These are phyloP conservation scores for Danio aesculapii DNA, from an alignment of 2,797 vertebrate genomes.

Conservation along the genomic window DNA sequence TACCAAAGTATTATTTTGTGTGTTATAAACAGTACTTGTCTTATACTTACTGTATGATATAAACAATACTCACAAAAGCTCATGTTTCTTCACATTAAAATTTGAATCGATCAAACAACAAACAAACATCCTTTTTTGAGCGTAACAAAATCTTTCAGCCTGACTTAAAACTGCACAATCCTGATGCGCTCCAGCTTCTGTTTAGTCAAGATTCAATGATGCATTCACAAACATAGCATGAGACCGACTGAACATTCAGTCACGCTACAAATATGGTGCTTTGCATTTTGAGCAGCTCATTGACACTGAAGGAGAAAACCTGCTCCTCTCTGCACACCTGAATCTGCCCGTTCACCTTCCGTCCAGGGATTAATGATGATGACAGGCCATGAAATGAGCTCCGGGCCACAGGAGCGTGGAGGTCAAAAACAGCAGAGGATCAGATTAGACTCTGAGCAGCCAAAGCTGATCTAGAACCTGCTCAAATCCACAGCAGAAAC, in stretches of 20 bases:
- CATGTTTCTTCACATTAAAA: no score
- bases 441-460: slow-evolving; percentile 26
- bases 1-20: no score
- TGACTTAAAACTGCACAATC: not conserved
- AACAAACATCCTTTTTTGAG: no score
- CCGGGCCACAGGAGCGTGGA: slow-evolving; percentile 32
- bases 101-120: no score
- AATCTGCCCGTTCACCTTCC: slow-evolving; percentile 37
- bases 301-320: not conserved
- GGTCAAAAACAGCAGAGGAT: slow-evolving; percentile 36
- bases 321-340: not conserved
- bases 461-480: slow-evolving; percentile 14
- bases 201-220: not conserved
- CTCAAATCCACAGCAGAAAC: slow-evolving; percentile 7
- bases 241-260: not conserved
- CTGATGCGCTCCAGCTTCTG: not conserved
- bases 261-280: not conserved
- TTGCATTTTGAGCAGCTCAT: slow-evolving; percentile 12
- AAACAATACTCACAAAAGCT: no score
- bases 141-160: not conserved
- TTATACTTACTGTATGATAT: no score
- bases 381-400: slow-evolving; percentile 48
- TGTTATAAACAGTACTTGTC: no score
- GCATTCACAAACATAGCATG: not conserved
- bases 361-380: slow-evolving; percentile 46